Conservation (phyloP, 2,888 invertebrate species). For the Gortyna flavago region DNA sequence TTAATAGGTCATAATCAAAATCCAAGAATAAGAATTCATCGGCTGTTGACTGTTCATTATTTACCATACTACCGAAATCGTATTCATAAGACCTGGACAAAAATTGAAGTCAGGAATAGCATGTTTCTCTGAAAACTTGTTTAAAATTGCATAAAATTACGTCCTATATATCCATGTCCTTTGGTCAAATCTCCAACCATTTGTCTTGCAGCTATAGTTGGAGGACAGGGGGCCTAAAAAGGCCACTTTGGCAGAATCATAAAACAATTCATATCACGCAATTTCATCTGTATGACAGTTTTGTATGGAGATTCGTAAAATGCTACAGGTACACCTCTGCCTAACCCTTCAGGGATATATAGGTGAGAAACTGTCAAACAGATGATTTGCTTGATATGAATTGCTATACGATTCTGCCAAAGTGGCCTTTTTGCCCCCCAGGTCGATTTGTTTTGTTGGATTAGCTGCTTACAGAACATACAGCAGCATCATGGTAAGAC, state of each 20-base stretch:
- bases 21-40: neutral
- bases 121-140: neutral
- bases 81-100: neutral
- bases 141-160: neutral
- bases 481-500: neutral
- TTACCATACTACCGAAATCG: neutral
- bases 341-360: too few species aligned
- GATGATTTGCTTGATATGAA: too few species aligned
- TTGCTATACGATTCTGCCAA: too few species aligned
- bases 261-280: too few species aligned
- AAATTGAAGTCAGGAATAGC: neutral
- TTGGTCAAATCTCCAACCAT: neutral
- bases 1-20: neutral
- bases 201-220: neutral
- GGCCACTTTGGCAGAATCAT: too few species aligned
- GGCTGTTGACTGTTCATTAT: neutral
- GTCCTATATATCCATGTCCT: neutral
- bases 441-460: neutral
- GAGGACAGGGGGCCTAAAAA: too few species aligned
- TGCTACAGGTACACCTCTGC: too few species aligned
- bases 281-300: too few species aligned
- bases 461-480: too few species aligned
- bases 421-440: too few species aligned
- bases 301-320: too few species aligned
- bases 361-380: too few species aligned